Evolutionary conservation across 2,113 vertebrate genomes (phyloP).

Genomic region (Emydocephalus ijimae): DNA sequence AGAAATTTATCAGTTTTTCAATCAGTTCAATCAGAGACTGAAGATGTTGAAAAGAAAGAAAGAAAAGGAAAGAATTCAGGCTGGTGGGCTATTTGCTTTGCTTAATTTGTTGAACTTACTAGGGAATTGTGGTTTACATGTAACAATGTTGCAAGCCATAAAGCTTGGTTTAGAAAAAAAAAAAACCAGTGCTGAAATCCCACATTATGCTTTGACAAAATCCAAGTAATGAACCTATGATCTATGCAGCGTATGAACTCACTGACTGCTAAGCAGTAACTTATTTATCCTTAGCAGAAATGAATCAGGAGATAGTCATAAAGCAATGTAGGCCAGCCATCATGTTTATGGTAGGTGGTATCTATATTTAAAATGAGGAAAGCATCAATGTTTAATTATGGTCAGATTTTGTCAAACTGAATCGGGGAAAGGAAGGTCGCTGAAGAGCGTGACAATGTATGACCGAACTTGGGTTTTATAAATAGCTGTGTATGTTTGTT

Average conservation of each 20-base stretch:
- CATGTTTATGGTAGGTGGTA: neutral
- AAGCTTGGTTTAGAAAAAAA: neutral
- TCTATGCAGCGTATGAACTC: neutral
- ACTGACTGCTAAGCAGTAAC: neutral
- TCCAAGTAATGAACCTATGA: neutral
- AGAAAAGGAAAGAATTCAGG: neutral
- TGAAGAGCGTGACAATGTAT: neutral
- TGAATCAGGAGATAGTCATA: neutral
- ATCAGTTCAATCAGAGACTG: neutral
- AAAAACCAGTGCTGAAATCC: neutral
- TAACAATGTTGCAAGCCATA: neutral
- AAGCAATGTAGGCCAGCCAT: neutral
- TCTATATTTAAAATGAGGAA: neutral
- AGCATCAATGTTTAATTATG: neutral
- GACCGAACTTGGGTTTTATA: neutral
- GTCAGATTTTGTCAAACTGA: neutral
- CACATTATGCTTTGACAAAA: neutral
- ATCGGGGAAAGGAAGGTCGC: neutral
- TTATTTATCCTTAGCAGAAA: neutral
- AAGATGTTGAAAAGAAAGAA: neutral
- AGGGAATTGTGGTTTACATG: neutral
- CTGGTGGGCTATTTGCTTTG: neutral
- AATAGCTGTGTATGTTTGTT: neutral
- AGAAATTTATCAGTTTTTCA: neutral
- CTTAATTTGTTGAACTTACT: neutral